Base-by-base conservation (phyloP, 2,113 vertebrate genomes). In the Columba janthina region DNA sequence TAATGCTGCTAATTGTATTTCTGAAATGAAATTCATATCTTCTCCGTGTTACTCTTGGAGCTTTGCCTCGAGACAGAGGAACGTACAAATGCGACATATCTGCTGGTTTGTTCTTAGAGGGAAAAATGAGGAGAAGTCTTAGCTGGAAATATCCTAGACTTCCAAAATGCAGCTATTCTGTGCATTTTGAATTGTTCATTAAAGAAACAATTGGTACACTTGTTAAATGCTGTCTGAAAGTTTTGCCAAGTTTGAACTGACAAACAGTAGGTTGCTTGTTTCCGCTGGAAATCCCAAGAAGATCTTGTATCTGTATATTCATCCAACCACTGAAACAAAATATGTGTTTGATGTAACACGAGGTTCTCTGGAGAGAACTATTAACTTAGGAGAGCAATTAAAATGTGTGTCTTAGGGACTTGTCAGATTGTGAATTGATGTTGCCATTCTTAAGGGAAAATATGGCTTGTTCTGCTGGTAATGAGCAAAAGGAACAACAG, bases 281-380 rank as follows among this genome's bases (percentile, higher is more conserved):
- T 91, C 81, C 74, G 36, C 29, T 86, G 53, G 82, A 95, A 90
- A 82, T 91, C 85, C 85, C 93, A 64, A 34, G 88, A 79, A 84
- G 50, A 42, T 89, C 57, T 77, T 61, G 2, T 67, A 34, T 74
- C 88, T 89, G 15, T 90, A 6, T 83, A 67, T 84, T 77, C 76
- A 86, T 82, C 36, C 89, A 95, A 54, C 62, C 54, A 50, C 78
- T 93, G 78, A 73, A 88, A 89, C 25, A 80, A 74, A 95, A 58
- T 1, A 20, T 65, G 3, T 75, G 44, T 46, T 92, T 82, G 79
- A 46, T 79, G 58, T 53, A 88, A 40, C 67, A n/a, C 10, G 24
- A 58, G 28, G 36, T 50, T 88, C 93, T 94, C 87, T 56, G 31
- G 89, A 76, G 94, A 86, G 40, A 88, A 29, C 19, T 66, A 46